Conservation (phyloP, 2,888 invertebrate genomes). For the Pseudanteris insignis region DNA sequence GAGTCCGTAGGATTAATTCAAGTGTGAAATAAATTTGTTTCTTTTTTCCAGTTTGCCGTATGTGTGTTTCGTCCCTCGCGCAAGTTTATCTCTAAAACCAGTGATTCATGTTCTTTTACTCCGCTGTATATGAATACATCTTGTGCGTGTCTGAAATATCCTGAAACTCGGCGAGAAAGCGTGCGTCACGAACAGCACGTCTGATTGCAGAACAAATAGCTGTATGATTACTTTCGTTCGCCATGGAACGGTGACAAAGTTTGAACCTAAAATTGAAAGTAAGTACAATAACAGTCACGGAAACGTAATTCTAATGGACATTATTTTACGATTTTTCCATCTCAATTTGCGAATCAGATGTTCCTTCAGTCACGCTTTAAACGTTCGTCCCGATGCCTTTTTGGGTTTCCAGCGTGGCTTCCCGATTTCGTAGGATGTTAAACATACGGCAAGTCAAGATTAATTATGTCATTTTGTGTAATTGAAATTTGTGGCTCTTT, state of each 20-base stretch:
- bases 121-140: too few species aligned
- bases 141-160: too few species aligned
- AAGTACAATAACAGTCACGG: constrained; percentile 60
- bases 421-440: constrained; percentile 4
- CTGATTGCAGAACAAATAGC: constrained; percentile 57
- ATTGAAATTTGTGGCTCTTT: not conserved
- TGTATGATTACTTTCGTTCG: constrained; percentile 51
- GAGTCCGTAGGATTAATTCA: constrained; percentile 16
- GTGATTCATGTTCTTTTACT: too few species aligned
- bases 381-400: constrained; percentile 15
- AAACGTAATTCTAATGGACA: constrained; percentile 46
- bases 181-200: too few species aligned
- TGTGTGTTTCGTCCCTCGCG: too few species aligned
- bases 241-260: constrained; percentile 53
- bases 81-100: too few species aligned
- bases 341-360: constrained; percentile 33
- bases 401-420: constrained; percentile 6
- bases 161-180: too few species aligned
- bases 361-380: constrained; percentile 18
- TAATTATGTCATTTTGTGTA: constrained; percentile 3
- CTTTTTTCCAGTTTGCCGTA: constrained; percentile 32
- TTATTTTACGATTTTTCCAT: constrained; percentile 37
- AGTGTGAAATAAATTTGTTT: constrained; percentile 8
- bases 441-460: constrained; percentile 2
- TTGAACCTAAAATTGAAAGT: constrained; percentile 62